Evolutionary conservation across 2,113 vertebrate species (phyloP).

Genomic region (Leucosticte australis): DNA sequence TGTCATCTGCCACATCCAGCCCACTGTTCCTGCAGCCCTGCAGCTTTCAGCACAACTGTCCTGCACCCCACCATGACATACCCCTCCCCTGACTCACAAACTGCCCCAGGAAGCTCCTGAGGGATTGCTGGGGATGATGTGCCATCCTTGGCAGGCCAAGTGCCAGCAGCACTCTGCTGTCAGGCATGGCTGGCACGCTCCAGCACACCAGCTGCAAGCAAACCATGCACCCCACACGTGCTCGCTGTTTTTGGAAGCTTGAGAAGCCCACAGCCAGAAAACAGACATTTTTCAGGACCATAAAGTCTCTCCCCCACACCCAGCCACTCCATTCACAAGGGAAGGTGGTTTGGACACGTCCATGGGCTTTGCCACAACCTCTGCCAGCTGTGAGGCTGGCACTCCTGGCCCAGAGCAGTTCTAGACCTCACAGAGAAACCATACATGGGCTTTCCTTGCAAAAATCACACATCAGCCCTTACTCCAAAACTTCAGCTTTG

Average conservation of each 20-base stretch:
- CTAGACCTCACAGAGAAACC: not conserved
- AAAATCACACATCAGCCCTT: not conserved
- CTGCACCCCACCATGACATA: accelerated
- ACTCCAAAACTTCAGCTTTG: not conserved
- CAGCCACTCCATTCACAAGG: not conserved
- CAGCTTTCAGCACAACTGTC: not conserved
- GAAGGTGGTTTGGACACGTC: not conserved
- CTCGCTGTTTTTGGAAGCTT: not conserved
- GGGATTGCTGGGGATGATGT: accelerated
- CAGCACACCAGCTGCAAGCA: not conserved
- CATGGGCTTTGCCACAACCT: not conserved
- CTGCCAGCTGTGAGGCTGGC: accelerated
- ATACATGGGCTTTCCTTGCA: not conserved
- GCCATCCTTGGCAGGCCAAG: not conserved
- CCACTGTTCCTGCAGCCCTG: not conserved
- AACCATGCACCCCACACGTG: accelerated
- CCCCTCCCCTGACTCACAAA: accelerated
- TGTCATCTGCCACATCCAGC: not conserved
- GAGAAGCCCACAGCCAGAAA: not conserved
- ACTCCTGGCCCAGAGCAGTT: not conserved
- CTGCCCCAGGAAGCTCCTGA: not conserved
- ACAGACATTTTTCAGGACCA: not conserved
- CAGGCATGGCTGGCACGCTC: not conserved
- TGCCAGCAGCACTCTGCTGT: not conserved
- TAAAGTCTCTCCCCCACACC: not conserved